phyloP scores from a whole-genome alignment of 1,140 invertebrate genomes.

The Gonatopus flavifemur region DNA sequence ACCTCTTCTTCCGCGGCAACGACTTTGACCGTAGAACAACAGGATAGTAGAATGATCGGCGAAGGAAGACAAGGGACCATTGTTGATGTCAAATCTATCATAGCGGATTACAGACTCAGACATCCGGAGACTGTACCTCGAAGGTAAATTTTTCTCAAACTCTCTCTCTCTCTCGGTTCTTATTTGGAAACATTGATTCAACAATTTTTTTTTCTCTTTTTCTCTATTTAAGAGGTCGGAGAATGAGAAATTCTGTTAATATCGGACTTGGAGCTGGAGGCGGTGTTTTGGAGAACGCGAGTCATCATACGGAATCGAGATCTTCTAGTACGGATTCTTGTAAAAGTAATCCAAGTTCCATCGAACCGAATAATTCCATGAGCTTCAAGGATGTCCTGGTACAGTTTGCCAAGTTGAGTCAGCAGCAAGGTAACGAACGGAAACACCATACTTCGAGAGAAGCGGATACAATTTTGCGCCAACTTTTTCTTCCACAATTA shows the following conservation, averaged over 20 bases:
- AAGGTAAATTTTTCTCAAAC: constrained; percentile 43
- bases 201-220: constrained; percentile 3
- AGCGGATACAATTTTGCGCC: too few relatives aligned
- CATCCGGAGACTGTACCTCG: constrained; percentile 71
- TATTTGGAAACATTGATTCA: background rate
- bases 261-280: constrained; percentile 49
- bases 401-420: constrained; percentile 70
- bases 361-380: constrained; percentile 46
- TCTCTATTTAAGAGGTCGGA: constrained; percentile 43
- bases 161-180: constrained; percentile 3
- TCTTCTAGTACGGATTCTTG: constrained; percentile 61
- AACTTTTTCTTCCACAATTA: too few relatives aligned
- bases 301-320: constrained; percentile 49
- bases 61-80: constrained; percentile 74
- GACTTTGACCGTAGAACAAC: constrained; percentile 37
- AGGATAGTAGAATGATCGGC: constrained; percentile 55
- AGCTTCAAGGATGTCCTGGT: constrained; percentile 79
- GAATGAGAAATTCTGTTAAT: constrained; percentile 54
- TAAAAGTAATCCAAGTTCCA: constrained; percentile 51
- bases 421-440: constrained; percentile 59
- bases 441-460: too few relatives aligned
- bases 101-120: constrained; percentile 76
- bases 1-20: too few relatives aligned
- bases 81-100: constrained; percentile 79
- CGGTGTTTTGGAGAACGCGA: constrained; percentile 51